These are phyloP conservation scores for Porites evermanni DNA, from an alignment of 92 coral and sea anemone species.

Conservation along the genomic window DNA sequence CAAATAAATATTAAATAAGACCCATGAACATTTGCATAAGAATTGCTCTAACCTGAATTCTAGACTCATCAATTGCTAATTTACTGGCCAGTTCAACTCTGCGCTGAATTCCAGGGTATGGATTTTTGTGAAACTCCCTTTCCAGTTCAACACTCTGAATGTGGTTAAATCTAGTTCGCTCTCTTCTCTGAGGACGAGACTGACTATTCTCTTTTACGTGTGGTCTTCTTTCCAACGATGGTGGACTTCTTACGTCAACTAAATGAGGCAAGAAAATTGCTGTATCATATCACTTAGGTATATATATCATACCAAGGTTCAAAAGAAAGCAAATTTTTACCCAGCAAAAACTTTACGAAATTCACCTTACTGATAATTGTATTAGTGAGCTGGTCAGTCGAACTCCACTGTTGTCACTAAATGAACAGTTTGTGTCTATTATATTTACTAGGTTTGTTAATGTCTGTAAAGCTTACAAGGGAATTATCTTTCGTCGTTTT, in stretches of 20 bases:
- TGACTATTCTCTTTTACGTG: background rate
- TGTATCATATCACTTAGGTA: background rate
- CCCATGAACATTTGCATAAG: background rate
- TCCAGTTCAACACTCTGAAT: constrained; percentile 55
- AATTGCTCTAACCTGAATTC: constrained; percentile 61
- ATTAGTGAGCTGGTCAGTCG: too few relatives aligned
- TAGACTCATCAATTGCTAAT: constrained; percentile 53
- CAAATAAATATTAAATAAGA: too few relatives aligned
- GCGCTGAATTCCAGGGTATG: constrained; percentile 65
- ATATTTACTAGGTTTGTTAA: too few relatives aligned
- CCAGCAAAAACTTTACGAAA: too few relatives aligned
- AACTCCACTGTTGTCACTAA: too few relatives aligned
- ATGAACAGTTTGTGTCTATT: too few relatives aligned
- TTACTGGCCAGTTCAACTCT: constrained; percentile 53
- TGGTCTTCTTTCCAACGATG: background rate
- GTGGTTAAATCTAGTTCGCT: constrained; percentile 66
- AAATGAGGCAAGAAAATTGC: background rate
- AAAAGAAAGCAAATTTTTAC: too few relatives aligned
- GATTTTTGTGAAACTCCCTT: constrained; percentile 59
- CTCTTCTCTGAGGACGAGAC: constrained; percentile 35
- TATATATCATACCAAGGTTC: too few relatives aligned
- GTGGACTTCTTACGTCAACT: constrained; percentile 9
- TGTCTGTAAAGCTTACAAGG: too few relatives aligned
- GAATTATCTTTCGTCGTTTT: too few relatives aligned
- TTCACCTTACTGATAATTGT: too few relatives aligned